These are phyloP conservation scores for Chorisops tibialis DNA, from an alignment of 2,888 invertebrate genomes.

Conservation along the genomic window DNA sequence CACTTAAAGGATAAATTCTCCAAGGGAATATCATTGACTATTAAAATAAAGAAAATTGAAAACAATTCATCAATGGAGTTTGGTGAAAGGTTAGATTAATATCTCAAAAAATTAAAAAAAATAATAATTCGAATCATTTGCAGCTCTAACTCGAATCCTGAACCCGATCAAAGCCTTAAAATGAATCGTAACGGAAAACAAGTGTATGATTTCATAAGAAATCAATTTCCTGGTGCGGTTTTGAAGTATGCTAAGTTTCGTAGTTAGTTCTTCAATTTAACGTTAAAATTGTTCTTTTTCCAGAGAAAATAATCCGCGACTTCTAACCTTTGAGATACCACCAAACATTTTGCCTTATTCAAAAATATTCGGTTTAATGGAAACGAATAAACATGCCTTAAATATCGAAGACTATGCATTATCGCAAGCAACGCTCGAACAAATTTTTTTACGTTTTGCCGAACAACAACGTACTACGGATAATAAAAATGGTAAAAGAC, in stretches of 20 bases:
- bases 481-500: neutral
- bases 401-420: slow-evolving; percentile 72
- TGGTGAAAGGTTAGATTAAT: no score
- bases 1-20: slow-evolving; percentile 70
- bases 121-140: no score
- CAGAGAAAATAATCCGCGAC: no score
- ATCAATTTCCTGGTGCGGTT: slow-evolving; percentile 4
- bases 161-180: no score
- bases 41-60: slow-evolving; percentile 36
- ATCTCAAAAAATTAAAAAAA: no score
- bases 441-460: slow-evolving; percentile 69
- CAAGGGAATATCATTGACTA: slow-evolving; percentile 52
- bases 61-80: no score
- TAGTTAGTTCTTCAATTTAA: no score
- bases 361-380: slow-evolving; percentile 65
- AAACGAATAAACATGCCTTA: slow-evolving; percentile 57
- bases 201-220: slow-evolving; percentile 9
- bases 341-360: slow-evolving; percentile 44
- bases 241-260: slow-evolving; percentile 10
- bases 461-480: slow-evolving; percentile 51
- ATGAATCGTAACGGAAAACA: slow-evolving; percentile 5
- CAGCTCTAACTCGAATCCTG: no score
- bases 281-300: no score
- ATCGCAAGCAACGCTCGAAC: slow-evolving; percentile 72
- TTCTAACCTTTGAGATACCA: slow-evolving; percentile 5